A percentile compares a stretch with the other conserved stretches of the same genome.
phyloP scores from a whole-genome alignment of 1,140 invertebrate genomes.

The Grapholita molesta region DNA sequence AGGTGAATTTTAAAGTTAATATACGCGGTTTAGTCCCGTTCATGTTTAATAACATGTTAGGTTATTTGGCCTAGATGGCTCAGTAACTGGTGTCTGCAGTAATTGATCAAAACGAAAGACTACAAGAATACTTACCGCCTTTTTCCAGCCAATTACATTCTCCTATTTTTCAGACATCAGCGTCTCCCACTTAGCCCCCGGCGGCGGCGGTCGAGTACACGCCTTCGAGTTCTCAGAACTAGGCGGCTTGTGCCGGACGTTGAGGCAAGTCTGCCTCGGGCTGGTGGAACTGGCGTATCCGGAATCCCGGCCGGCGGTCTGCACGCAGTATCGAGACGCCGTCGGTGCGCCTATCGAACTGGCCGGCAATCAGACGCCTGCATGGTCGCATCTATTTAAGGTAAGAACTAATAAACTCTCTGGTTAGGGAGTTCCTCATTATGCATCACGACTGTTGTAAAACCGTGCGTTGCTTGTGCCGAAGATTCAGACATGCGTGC shows the following conservation, averaged over 20 bases:
- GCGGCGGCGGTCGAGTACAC: slow-evolving; percentile 52
- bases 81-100: too few relatives aligned
- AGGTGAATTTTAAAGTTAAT: too few relatives aligned
- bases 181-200: slow-evolving; percentile 6
- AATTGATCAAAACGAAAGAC: neutral
- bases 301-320: slow-evolving; percentile 81
- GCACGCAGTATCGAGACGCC: slow-evolving; percentile 45
- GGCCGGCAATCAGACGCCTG: slow-evolving; percentile 59
- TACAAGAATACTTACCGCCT: neutral
- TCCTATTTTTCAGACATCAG: slow-evolving; percentile 29
- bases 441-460: too few relatives aligned
- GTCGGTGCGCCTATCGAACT: slow-evolving; percentile 32
- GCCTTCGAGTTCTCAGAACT: slow-evolving; percentile 83
- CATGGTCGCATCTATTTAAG: slow-evolving; percentile 82
- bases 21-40: too few relatives aligned
- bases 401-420: slow-evolving; percentile 46
- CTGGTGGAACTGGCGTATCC: slow-evolving; percentile 95
- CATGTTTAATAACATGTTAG: too few relatives aligned
- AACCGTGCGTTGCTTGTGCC: too few relatives aligned
- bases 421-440: too few relatives aligned
- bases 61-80: too few relatives aligned
- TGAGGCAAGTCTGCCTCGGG: slow-evolving; percentile 91
- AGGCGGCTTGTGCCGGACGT: slow-evolving; percentile 82
- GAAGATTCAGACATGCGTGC: slow-evolving; percentile 88
- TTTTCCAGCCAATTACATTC: neutral